Evolutionary conservation across 2,888 invertebrate genomes (phyloP).

Genomic region (Slavum lentiscoides): DNA sequence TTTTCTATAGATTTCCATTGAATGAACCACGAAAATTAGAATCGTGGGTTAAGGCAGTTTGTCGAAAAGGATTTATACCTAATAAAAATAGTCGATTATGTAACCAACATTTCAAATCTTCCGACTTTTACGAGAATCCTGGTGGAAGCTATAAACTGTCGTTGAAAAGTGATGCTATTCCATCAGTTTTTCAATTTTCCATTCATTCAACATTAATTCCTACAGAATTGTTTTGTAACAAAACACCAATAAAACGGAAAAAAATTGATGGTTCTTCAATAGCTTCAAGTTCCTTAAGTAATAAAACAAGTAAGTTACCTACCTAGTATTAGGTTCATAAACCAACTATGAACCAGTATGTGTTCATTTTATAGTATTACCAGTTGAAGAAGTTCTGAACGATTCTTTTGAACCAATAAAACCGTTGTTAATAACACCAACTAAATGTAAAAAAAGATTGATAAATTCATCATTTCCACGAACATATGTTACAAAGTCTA

Average conservation of each 20-base stretch:
- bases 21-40: neutral
- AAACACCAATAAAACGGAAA: neutral
- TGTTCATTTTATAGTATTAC: neutral
- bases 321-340: neutral
- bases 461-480: neutral
- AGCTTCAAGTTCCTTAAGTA: neutral
- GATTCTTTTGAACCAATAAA: neutral
- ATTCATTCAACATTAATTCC: conserved; percentile 21
- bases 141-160: conserved; percentile 15
- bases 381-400: neutral
- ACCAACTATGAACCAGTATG: neutral
- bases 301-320: no score
- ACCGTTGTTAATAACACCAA: neutral
- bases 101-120: conserved; percentile 14
- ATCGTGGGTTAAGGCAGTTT: conserved; percentile 10
- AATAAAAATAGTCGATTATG: no score
- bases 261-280: neutral
- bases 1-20: neutral
- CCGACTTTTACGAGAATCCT: conserved; percentile 4
- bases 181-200: conserved; percentile 15
- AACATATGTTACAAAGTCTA: conserved; percentile 1
- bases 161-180: conserved; percentile 12
- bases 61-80: no score
- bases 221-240: conserved; percentile 6
- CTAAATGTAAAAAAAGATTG: neutral